Evolutionary conservation across 2,888 invertebrate genomes (phyloP), one percentile per base, ranked within the genome.

Genomic region (Eremobia ochroleuca): DNA sequence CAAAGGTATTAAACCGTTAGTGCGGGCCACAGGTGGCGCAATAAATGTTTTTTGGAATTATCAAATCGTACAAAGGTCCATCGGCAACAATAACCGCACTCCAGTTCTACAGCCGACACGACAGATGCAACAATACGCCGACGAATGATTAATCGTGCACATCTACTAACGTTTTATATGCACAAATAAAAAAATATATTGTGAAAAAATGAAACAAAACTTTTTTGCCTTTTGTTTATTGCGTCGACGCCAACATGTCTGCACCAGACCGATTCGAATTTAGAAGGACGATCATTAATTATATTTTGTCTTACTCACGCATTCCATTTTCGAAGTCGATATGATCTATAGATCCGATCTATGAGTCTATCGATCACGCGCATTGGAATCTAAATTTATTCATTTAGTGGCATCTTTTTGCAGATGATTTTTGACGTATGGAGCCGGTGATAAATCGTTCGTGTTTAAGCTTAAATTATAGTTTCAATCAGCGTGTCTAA

Each of bases 271-370:
- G 95, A 95, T 94, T 96, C 96, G 94, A 96, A 95, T 96, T 95
- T 96, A 90, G 94, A 94, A 95, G 93, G 93, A 92, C 92, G 92
- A 96, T 95, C 96, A 97, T 97, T 96, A 96, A 97, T 97, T 97
- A 96, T 96, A 96, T 96, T 96, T 97, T 96, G 97, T 96, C 97
- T 96, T 96, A 97, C 97, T 96, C 96, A 96, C 95, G 96, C 96
- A 96, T 96, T 96, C 95, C 95, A 97, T 96, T 96, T 96, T 96
- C 93, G 87, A 95, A 92, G 90, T 93, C 94, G 96, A 96, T 96
- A 96, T 96, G 96, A 97, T 97, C 96, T 96, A 96, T 97, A 95
- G 96, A 96, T 96, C 94, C 90, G 96, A 96, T 96, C 96, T 96
- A 96, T 89, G 94, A 92, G 94, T 94, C 96, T 95, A 97, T 97